These are phyloP conservation scores for Acrobasis consociella DNA, from an alignment of 2,888 invertebrate species.

Conservation along the genomic window DNA sequence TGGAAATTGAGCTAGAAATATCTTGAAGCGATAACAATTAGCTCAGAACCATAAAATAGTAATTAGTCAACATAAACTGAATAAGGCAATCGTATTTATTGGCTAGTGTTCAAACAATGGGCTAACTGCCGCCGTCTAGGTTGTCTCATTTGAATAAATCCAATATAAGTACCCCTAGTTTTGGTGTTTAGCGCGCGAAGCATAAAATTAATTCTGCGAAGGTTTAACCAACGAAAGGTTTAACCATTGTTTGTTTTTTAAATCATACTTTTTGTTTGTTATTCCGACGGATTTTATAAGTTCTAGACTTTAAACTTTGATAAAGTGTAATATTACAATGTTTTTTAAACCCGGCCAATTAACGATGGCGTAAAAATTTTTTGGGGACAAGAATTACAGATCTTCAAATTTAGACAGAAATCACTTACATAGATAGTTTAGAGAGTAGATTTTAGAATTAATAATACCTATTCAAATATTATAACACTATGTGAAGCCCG, in stretches of 20 bases:
- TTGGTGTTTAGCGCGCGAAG: not conserved
- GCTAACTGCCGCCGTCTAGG: constrained; percentile 14
- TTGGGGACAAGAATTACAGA: too few species aligned
- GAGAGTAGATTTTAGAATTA: too few species aligned
- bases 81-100: constrained; percentile 21
- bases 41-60: constrained; percentile 38
- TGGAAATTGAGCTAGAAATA: constrained; percentile 35
- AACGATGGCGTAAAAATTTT: too few species aligned
- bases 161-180: constrained; percentile 21
- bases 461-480: too few species aligned
- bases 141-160: constrained; percentile 21
- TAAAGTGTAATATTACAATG: too few species aligned
- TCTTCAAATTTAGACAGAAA: too few species aligned
- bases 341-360: too few species aligned
- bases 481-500: too few species aligned
- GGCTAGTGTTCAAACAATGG: constrained; percentile 21
- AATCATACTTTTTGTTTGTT: not conserved
- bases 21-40: constrained; percentile 34
- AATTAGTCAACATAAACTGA: constrained; percentile 31
- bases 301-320: too few species aligned
- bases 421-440: too few species aligned
- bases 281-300: too few species aligned
- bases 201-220: not conserved
- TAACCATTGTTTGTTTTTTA: not conserved
- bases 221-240: not conserved